Evolutionary conservation across 2,888 invertebrate species (phyloP).

Genomic region (Patella pellucida): DNA sequence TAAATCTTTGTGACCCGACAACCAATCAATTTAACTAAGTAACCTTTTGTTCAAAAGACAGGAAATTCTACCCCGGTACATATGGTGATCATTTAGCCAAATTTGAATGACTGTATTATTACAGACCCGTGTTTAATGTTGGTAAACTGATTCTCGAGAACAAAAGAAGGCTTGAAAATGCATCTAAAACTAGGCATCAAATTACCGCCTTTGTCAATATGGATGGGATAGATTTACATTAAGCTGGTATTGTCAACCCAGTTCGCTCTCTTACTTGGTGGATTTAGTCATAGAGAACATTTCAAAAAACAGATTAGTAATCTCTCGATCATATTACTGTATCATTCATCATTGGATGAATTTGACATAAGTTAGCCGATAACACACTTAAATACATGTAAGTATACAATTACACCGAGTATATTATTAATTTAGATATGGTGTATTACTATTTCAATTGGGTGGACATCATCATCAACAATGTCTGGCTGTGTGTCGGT

Average conservation of each 20-base stretch:
- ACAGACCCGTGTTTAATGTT: not conserved
- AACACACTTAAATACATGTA: no score
- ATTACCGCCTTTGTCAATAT: slow-evolving; percentile 1
- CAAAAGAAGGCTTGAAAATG: not conserved
- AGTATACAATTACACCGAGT: no score
- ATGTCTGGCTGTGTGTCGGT: no score
- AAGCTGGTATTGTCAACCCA: not conserved
- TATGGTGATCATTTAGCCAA: slow-evolving; percentile 7
- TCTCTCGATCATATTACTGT: not conserved
- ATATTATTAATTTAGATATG: no score
- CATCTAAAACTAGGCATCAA: slow-evolving; percentile 3
- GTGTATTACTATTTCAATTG: no score
- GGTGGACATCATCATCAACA: no score
- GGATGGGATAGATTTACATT: not conserved
- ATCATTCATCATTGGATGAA: no score
- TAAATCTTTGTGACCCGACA: no score
- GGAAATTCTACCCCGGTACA: not conserved
- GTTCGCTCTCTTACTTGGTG: not conserved
- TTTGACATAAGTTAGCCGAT: no score
- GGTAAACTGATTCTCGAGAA: slow-evolving; percentile 1
- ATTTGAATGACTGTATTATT: slow-evolving; percentile 9
- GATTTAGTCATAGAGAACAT: not conserved
- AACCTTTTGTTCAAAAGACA: slow-evolving; percentile 4
- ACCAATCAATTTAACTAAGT: not conserved
- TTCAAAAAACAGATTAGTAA: not conserved